Conservation (phyloP, 2,797 vertebrate genomes). For the Eremophila alpestris region DNA sequence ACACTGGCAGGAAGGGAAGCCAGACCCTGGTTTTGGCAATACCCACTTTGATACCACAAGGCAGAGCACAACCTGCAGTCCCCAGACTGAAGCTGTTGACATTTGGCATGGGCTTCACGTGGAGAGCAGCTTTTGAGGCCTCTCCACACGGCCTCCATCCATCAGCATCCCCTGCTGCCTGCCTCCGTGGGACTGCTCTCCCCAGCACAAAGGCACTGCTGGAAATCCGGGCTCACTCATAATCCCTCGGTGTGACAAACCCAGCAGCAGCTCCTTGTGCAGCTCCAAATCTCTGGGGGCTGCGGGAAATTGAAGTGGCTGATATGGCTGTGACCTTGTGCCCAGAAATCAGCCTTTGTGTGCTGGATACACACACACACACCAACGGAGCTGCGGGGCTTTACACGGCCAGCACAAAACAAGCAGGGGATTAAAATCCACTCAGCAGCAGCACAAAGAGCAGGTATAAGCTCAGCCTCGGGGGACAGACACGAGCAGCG, state of each 20-base stretch:
- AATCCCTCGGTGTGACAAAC: constrained; percentile 60
- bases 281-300: constrained; percentile 49
- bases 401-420: neutral
- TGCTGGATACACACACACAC: neutral
- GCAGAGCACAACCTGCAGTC: constrained; percentile 13
- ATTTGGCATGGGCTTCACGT: constrained; percentile 23
- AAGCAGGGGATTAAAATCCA: constrained; percentile 28
- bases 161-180: constrained; percentile 51
- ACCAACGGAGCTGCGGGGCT: neutral
- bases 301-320: constrained; percentile 63
- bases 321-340: constrained; percentile 52
- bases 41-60: constrained; percentile 32
- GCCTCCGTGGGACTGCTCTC: constrained; percentile 34
- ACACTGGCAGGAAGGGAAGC: neutral
- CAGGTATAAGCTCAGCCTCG: neutral
- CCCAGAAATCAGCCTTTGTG: constrained; percentile 12
- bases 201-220: constrained; percentile 59
- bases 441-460: neutral
- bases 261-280: constrained; percentile 54
- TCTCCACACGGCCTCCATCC: constrained; percentile 45
- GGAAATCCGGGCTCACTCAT: constrained; percentile 39
- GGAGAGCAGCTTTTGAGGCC: neutral
- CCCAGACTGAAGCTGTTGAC: neutral
- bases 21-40: neutral
- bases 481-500: neutral